Percentiles rank a stretch among this genome's conserved stretches.
phyloP scores from a whole-genome alignment of 2,888 invertebrate genomes.

The Argyresthia goedartella region DNA sequence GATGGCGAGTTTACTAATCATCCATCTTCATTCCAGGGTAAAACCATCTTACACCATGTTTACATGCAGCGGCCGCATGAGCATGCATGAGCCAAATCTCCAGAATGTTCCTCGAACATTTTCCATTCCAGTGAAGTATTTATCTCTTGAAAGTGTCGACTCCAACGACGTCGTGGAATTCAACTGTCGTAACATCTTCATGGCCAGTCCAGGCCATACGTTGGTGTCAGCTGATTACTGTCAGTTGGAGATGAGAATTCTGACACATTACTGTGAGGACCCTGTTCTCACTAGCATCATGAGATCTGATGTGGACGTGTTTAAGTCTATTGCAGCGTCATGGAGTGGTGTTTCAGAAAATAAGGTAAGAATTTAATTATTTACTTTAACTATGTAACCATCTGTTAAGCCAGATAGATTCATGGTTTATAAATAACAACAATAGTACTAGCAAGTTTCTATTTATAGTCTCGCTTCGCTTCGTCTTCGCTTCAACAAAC shows the following conservation, averaged over 20 bases:
- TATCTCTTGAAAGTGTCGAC: slow-evolving; percentile 24
- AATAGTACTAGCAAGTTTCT: too few species aligned
- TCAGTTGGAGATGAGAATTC: slow-evolving; percentile 93
- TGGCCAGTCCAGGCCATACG: slow-evolving; percentile 67
- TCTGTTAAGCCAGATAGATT: too few species aligned
- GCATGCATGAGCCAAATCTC: slow-evolving; percentile 93
- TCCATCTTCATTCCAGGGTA: slow-evolving; percentile 51
- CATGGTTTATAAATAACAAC: too few species aligned
- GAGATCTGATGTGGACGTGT: slow-evolving; percentile 80
- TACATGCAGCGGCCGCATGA: slow-evolving; percentile 85
- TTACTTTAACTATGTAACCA: not conserved
- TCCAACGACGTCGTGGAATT: slow-evolving; percentile 52
- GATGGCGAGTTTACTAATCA: too few species aligned
- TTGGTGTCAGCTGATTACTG: slow-evolving; percentile 96
- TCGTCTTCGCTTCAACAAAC: too few species aligned
- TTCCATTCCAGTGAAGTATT: slow-evolving; percentile 55
- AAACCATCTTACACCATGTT: slow-evolving; percentile 76
- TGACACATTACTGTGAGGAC: slow-evolving; percentile 92
- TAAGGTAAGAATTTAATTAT: slow-evolving; percentile 49
- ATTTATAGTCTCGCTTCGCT: too few species aligned
- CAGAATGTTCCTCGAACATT: slow-evolving; percentile 94
- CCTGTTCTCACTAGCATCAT: slow-evolving; percentile 75
- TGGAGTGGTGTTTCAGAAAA: slow-evolving; percentile 80
- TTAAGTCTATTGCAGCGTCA: slow-evolving; percentile 86
- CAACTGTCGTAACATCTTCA: slow-evolving; percentile 80